These are phyloP conservation scores for Hesperia comma DNA, from an alignment of 2,888 invertebrate species.

Conservation along the genomic window DNA sequence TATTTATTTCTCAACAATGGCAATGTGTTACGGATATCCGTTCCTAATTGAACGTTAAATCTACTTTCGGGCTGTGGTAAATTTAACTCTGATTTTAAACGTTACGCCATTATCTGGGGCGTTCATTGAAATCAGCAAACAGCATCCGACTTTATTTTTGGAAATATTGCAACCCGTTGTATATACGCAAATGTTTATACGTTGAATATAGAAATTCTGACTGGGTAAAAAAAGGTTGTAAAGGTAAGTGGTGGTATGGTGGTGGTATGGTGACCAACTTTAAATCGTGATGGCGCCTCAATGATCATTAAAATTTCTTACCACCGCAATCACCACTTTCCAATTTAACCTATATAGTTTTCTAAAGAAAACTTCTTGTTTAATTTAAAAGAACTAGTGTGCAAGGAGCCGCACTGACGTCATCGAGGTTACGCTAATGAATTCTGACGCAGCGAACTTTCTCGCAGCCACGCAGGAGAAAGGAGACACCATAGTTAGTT, in stretches of 20 bases:
- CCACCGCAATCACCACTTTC: too few relatives aligned
- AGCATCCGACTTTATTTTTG: not conserved
- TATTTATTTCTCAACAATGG: constrained; percentile 5
- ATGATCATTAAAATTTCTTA: too few relatives aligned
- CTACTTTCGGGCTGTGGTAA: constrained; percentile 5
- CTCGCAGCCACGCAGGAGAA: constrained; percentile 11
- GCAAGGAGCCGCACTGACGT: constrained; percentile 5
- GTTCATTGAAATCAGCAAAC: not conserved
- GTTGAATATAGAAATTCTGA: too few relatives aligned
- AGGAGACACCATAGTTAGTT: constrained; percentile 1
- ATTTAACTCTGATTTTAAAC: constrained; percentile 1
- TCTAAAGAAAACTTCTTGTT: not conserved
- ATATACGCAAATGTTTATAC: too few relatives aligned
- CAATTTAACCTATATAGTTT: too few relatives aligned
- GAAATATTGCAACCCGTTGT: too few relatives aligned
- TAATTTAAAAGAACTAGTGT: not conserved
- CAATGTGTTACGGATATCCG: constrained; percentile 7
- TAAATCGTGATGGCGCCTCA: too few relatives aligned
- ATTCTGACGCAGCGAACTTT: constrained; percentile 15
- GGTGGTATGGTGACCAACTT: too few relatives aligned
- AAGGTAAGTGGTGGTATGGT: too few relatives aligned
- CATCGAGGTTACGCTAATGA: constrained; percentile 18
- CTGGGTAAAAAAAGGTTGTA: too few relatives aligned
- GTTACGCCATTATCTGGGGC: not conserved
- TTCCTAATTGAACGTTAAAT: constrained; percentile 14